Base-by-base conservation (phyloP, 1,140 invertebrate species). In the Adoxophyes honmai region DNA sequence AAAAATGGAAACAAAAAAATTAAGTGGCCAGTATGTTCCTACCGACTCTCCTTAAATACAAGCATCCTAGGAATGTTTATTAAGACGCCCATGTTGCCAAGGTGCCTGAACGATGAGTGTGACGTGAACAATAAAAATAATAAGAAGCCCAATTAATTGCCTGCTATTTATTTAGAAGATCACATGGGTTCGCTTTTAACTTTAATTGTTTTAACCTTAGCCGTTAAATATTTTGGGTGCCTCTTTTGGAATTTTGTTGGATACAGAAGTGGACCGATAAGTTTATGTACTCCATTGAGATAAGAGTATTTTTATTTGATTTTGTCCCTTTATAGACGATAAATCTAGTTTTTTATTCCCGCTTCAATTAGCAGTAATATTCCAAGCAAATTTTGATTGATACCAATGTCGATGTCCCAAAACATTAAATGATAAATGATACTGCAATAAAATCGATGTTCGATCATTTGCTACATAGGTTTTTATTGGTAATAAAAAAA, bases 351-450 rank as follows among this genome's bases (percentile, higher is more conserved):
- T 28, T 28, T 28, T 28, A 28, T 6, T 28, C 2, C 6, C 6
- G 21, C 6, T 2, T 28, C 21, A 28, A 28, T 28, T 28, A 28
- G 21, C 6, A 28, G 57, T 54, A 62, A 59, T 56, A 52, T 13
- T 61, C 62, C 60, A 52, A 72, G 72, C 62, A 65, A 62, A 55
- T 62, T 56, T 58, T 63, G 67, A 78, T 78, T 75, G 76, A 60
- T 62, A 44, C 52, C 57, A 72, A 75, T 72, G 57, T 73, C 73
- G 72, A 73, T 81, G 67, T 66, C 54, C 54, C 54, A 64, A 74
- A 68, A 73, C 79, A 83, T 83, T 83, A 76, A 71, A 83, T 79
- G 80, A 83, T 70, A 76, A 78, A 83, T 75, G 77, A 66, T 64
- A 60, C 64, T 72, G 60, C 52, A 58, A 66, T 67, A 53, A 67